These are phyloP conservation scores for Phalanger gymnotis DNA, from an alignment of 2,797 vertebrate genomes.

Conservation along the genomic window DNA sequence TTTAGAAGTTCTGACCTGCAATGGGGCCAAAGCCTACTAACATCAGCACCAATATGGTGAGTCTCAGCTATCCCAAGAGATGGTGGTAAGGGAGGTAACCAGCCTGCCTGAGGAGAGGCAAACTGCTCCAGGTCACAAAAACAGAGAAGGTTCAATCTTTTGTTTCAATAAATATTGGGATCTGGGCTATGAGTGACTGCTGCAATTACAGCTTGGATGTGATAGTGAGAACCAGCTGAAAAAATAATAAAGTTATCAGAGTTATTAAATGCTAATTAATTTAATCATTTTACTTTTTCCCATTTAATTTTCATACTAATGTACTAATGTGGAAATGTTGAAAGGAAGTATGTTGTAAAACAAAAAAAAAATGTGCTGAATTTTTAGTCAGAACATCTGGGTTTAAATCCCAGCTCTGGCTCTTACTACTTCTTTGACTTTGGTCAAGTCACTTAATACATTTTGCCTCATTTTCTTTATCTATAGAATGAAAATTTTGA, in stretches of 20 bases:
- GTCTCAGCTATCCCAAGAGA: not conserved
- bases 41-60: not conserved
- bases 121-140: too few species aligned
- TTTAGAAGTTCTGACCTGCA: not conserved
- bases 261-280: not conserved
- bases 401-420: too few species aligned
- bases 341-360: too few species aligned
- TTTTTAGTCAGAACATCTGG: too few species aligned
- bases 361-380: too few species aligned
- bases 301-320: not conserved
- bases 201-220: not conserved
- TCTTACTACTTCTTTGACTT: too few species aligned
- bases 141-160: too few species aligned
- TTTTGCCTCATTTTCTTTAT: too few species aligned
- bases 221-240: not conserved
- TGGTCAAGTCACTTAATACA: too few species aligned
- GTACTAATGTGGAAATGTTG: too few species aligned
- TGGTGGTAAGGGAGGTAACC: too few species aligned
- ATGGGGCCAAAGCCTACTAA: not conserved
- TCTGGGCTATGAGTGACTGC: not conserved
- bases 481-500: too few species aligned
- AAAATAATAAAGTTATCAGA: not conserved
- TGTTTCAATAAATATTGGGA: not conserved
- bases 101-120: not conserved
- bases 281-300: not conserved